Evolutionary conservation across 2,113 vertebrate genomes (phyloP).

Genomic region (Macaca mulatta): DNA sequence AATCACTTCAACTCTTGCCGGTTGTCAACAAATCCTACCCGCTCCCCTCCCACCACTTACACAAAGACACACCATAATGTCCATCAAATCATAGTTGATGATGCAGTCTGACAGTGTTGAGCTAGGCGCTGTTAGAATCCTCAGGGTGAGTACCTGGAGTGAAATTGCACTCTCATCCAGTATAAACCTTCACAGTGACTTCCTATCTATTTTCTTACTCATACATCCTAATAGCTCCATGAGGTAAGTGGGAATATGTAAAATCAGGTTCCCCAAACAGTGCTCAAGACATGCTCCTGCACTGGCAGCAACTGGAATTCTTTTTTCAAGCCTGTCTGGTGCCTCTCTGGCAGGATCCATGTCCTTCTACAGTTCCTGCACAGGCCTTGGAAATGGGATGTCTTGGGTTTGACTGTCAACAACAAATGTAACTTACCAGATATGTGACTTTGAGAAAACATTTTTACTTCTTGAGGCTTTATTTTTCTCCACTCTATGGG

Average conservation of each 20-base stretch:
- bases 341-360: not conserved
- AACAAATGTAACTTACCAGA: not conserved
- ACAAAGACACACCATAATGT: not conserved
- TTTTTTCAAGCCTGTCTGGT: not conserved
- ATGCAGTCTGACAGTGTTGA: not conserved
- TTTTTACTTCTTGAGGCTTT: not conserved
- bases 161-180: not conserved
- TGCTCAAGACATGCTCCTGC: not conserved
- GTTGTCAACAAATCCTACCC: not conserved
- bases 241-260: not conserved
- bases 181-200: not conserved
- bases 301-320: not conserved
- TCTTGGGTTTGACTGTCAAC: not conserved
- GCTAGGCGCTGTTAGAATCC: not conserved
- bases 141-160: not conserved
- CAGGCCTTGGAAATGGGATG: not conserved
- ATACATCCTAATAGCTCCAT: not conserved
- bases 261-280: not conserved
- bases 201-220: not conserved
- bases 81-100: not conserved
- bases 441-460: not conserved
- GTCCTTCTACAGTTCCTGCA: not conserved
- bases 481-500: not conserved
- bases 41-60: no score
- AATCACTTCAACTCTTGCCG: not conserved